Conservation (phyloP, 2,888 invertebrate genomes). For the Drosophila anomelani region DNA sequence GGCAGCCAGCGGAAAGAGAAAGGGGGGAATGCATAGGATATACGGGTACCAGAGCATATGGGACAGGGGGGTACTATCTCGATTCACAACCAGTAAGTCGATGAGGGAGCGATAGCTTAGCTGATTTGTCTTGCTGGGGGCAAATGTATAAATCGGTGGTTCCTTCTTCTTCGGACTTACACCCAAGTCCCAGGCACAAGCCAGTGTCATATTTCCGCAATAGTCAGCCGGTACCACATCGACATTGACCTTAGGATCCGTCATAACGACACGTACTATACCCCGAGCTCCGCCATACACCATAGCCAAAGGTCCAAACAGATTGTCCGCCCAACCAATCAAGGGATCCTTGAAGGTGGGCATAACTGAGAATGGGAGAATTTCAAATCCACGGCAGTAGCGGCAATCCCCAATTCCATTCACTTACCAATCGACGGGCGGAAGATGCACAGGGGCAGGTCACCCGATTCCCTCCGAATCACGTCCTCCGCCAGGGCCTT, state of each 20-base stretch:
- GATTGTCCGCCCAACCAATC: conserved; percentile 89
- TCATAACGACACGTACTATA: conserved; percentile 85
- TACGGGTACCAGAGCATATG: conserved; percentile 89
- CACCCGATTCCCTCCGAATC: conserved; percentile 86
- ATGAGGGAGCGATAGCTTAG: conserved; percentile 91
- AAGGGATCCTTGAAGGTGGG: conserved; percentile 85
- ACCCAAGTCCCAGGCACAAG: conserved; percentile 83
- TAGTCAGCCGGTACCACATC: conserved; percentile 85
- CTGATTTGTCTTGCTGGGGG: conserved; percentile 91
- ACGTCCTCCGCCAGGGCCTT: conserved; percentile 89
- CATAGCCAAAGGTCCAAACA: conserved; percentile 86
- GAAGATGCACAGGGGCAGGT: conserved; percentile 88
- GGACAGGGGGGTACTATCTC: conserved; percentile 78
- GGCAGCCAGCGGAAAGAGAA: conserved; percentile 83
- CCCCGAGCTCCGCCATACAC: conserved; percentile 87
- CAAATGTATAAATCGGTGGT: conserved; percentile 89
- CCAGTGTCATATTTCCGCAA: conserved; percentile 84
- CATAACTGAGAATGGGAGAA: conserved; percentile 4
- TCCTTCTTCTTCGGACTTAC: background rate
- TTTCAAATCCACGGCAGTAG: background rate
- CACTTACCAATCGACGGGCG: conserved; percentile 88
- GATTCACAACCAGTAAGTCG: background rate
- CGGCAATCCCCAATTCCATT: background rate
- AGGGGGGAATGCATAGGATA: conserved; percentile 84
- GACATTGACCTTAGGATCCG: conserved; percentile 72